A percentile compares a stretch with the other conserved stretches of the same genome.
Evolutionary conservation across 1,140 invertebrate species (phyloP).

Genomic region (Pseudomyrmex cubaensis): DNA sequence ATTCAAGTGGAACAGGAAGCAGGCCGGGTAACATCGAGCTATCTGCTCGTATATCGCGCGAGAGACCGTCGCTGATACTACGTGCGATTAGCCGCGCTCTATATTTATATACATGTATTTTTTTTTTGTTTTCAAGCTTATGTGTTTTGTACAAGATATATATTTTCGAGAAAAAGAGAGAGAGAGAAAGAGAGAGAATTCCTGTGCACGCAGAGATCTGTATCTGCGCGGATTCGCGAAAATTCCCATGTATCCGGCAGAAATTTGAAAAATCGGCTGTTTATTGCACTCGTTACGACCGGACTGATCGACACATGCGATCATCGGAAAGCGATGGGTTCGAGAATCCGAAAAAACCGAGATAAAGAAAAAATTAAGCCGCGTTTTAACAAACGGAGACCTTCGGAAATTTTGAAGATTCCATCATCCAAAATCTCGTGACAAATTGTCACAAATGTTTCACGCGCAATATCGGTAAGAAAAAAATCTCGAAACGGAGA

Average conservation of each 20-base stretch:
- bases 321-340: constrained; percentile 27
- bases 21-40: constrained; percentile 57
- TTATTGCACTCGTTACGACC: constrained; percentile 47
- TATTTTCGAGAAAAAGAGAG: too few relatives aligned
- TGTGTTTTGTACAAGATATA: background rate
- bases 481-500: background rate
- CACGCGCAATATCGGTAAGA: too few relatives aligned
- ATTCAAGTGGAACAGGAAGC: constrained; percentile 68
- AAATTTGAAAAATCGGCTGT: constrained; percentile 49
- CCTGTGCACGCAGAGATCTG: background rate
- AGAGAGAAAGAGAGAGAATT: background rate
- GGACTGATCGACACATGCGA: constrained; percentile 40
- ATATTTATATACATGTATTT: constrained; percentile 2
- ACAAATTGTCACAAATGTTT: background rate
- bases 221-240: constrained; percentile 8
- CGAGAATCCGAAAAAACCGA: background rate
- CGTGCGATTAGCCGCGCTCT: constrained; percentile 59
- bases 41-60: constrained; percentile 62
- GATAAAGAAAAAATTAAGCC: background rate
- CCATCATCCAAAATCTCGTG: too few relatives aligned
- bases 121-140: too few relatives aligned
- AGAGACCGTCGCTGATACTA: constrained; percentile 42
- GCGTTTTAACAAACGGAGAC: background rate
- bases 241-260: constrained; percentile 24
- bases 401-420: too few relatives aligned